Percentiles rank a stretch among this genome's conserved stretches.
Conservation (phyloP, 1,140 invertebrate genomes). For the Pogonomyrmex californicus region DNA sequence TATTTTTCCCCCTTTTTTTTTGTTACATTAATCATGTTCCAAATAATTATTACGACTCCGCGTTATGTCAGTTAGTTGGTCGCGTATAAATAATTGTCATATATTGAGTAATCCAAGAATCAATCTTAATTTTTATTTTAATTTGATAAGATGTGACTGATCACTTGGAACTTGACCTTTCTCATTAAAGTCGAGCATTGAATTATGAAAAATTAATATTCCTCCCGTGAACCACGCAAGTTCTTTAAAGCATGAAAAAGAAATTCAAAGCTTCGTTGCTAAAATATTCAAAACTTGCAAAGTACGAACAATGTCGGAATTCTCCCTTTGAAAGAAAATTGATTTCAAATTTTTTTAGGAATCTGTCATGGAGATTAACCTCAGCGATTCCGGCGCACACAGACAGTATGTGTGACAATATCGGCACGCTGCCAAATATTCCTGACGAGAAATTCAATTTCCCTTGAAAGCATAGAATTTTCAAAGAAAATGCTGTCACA, state of each 20-base stretch:
- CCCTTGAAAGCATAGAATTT: conserved; percentile 14
- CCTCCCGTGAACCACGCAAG: background rate
- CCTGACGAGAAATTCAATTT: conserved; percentile 51
- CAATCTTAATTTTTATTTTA: conserved; percentile 1
- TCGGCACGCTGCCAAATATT: conserved; percentile 36
- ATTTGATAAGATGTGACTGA: background rate
- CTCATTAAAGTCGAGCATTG: background rate
- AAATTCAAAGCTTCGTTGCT: background rate
- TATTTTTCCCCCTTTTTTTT: background rate
- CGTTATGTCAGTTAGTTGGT: conserved; percentile 2
- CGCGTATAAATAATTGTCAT: background rate
- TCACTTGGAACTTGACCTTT: background rate
- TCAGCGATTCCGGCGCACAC: background rate
- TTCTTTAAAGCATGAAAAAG: background rate
- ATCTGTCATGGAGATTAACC: conserved; percentile 42
- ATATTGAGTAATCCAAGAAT: background rate
- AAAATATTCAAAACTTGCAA: conserved; percentile 12
- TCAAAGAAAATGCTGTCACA: conserved; percentile 23
- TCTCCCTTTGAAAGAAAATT: background rate
- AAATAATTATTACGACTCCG: background rate
- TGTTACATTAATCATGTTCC: background rate
- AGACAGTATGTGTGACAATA: conserved; percentile 4
- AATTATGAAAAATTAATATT: conserved; percentile 29
- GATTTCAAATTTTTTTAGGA: background rate
- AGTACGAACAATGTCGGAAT: background rate